These are phyloP conservation scores for Anastatus disparis DNA, from an alignment of 1,140 invertebrate genomes.

Conservation along the genomic window DNA sequence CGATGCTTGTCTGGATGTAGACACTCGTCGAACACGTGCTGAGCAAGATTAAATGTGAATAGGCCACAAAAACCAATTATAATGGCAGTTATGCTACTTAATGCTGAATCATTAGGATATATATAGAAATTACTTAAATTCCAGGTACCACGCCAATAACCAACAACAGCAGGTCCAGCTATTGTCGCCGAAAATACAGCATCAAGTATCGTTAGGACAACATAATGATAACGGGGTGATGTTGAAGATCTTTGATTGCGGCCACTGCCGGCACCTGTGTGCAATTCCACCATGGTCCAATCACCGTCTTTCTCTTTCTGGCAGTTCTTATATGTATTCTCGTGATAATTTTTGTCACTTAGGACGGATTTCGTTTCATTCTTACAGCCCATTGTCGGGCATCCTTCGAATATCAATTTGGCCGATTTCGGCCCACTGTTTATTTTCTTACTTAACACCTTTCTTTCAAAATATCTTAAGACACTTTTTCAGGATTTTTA, in stretches of 20 bases:
- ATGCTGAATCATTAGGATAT: slow-evolving; percentile 69
- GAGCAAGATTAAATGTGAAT: slow-evolving; percentile 75
- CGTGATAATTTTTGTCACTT: no score
- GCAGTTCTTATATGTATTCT: no score
- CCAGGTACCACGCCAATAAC: slow-evolving; percentile 89
- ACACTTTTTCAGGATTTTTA: no score
- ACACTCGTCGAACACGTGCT: slow-evolving; percentile 71
- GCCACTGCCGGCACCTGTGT: slow-evolving; percentile 33
- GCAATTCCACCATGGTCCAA: slow-evolving; percentile 24
- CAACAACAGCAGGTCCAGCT: slow-evolving; percentile 81
- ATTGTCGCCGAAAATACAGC: slow-evolving; percentile 76
- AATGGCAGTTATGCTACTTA: slow-evolving; percentile 75
- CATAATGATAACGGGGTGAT: slow-evolving; percentile 65
- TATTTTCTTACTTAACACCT: no score
- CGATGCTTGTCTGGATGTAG: slow-evolving; percentile 76
- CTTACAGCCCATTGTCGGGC: no score
- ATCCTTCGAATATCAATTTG: no score
- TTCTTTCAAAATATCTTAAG: no score
- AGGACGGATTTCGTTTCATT: no score
- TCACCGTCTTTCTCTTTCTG: no score
- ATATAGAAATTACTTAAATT: slow-evolving; percentile 79
- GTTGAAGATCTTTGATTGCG: slow-evolving; percentile 41
- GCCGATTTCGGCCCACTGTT: no score
- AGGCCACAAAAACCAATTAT: slow-evolving; percentile 76
- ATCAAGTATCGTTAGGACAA: slow-evolving; percentile 76